These are phyloP conservation scores for Tylochromis polylepis DNA, from an alignment of 2,113 vertebrate species.

Conservation along the genomic window DNA sequence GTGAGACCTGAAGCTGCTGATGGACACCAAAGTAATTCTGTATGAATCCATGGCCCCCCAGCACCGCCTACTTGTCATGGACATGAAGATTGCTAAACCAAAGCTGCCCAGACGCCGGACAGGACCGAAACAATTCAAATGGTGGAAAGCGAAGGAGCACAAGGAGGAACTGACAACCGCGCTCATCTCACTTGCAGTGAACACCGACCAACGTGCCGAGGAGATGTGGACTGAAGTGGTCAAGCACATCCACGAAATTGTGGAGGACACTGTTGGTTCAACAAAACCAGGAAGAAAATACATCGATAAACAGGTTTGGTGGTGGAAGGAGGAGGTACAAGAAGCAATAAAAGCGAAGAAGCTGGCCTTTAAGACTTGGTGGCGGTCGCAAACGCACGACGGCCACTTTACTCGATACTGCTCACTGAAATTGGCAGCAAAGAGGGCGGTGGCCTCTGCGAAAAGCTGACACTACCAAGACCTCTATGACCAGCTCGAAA, in stretches of 20 bases:
- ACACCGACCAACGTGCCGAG: background rate
- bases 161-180: background rate
- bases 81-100: rapidly evolving
- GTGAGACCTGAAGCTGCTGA: rapidly evolving
- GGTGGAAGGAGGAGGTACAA: background rate
- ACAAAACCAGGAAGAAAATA: background rate
- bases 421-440: rapidly evolving
- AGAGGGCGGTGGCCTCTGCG: rapidly evolving
- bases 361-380: background rate
- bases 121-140: background rate
- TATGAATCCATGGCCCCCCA: background rate
- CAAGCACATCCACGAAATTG: background rate
- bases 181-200: background rate
- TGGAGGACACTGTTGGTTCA: rapidly evolving
- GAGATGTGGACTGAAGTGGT: background rate
- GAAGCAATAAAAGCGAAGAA: background rate
- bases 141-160: background rate
- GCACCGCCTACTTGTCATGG: background rate
- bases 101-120: background rate
- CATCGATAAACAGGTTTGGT: background rate
- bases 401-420: rapidly evolving
- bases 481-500: background rate
- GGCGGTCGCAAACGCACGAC: rapidly evolving
- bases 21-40: background rate
- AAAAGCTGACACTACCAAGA: background rate